Base-by-base conservation (phyloP, 1,140 invertebrate genomes). In the Drosophila aff. region DNA sequence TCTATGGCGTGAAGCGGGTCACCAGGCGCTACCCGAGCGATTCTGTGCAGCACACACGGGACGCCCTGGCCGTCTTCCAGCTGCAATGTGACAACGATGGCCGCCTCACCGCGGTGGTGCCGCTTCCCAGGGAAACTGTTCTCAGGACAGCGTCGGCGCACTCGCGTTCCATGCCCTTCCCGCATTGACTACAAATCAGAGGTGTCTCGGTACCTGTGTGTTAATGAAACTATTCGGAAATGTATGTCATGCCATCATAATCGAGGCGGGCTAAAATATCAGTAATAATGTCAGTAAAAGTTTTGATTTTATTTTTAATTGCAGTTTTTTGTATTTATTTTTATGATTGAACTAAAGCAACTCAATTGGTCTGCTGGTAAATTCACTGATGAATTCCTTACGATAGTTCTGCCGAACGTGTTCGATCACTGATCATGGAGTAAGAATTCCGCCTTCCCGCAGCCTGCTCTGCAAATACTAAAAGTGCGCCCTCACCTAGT, bases 71-170 rank as follows among this genome's bases (percentile, higher is more conserved):
- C n/a, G 10, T 23, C 1, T 52, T 55, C 10, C 50, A 40, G 9
- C 3, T 66, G 31, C 3, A 21, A 0, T 53, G 67, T 18, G 49
- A 71, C 41, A 33, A 55, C 23, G 36, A 68, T 2, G 57, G 65
- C 6, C 57, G 28, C 10, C 43, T 66, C 9, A 7, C 11, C 5
- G 9, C 5, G 1, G 4, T 21, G 11, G 3, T 13, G 0, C n/a
- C 49, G 21, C 9, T 28, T 41, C 1, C 5, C 23, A 31, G 21
- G 10, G 36, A 57, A 3, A 1, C 4, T 1, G 1, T 8, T 0
- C 1, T 0, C 11, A 10, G 28, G 10, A 7, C 49, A 16, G 2
- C 49, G 9, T 11, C 36, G 5, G 6, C 1, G 4, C 6, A 8
- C 9, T 53, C 18, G 13, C 52, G 44, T 21, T 3, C 11, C 11